These are phyloP conservation scores for Cyrtorhinus lividipennis DNA, from an alignment of 1,140 invertebrate species.

Conservation along the genomic window DNA sequence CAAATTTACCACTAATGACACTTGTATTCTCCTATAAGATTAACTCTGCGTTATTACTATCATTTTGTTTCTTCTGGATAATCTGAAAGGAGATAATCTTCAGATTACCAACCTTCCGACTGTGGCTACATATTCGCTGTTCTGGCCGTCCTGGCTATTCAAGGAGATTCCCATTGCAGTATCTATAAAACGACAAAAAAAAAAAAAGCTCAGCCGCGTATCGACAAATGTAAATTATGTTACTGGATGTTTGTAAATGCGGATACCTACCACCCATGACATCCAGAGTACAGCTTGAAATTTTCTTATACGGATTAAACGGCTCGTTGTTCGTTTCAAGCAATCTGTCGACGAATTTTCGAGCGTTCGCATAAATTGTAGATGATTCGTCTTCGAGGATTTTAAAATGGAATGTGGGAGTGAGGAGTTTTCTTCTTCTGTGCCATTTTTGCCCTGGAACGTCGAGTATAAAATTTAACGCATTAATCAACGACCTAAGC, in stretches of 20 bases:
- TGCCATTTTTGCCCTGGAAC: conserved; percentile 26
- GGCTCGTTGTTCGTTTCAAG: not conserved
- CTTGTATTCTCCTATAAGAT: no score
- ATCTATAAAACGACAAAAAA: not conserved
- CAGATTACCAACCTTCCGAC: not conserved
- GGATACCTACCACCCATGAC: conserved; percentile 34
- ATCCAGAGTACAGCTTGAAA: conserved; percentile 35
- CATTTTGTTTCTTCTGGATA: no score
- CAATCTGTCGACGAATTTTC: conserved; percentile 7
- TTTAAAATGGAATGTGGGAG: conserved; percentile 72
- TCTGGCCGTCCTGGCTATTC: not conserved
- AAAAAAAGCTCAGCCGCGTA: not conserved
- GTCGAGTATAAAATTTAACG: no score
- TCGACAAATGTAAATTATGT: not conserved
- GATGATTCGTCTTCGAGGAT: conserved; percentile 40
- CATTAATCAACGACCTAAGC: no score
- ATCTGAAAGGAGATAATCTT: no score
- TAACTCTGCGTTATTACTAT: no score
- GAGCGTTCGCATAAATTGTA: conserved; percentile 6
- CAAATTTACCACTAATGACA: no score
- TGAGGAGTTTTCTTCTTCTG: conserved; percentile 34
- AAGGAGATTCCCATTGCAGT: not conserved
- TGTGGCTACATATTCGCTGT: not conserved
- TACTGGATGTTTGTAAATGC: not conserved
- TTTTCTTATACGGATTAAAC: not conserved